phyloP scores from a whole-genome alignment of 2,888 invertebrate species.

The Anthrax anthrax region DNA sequence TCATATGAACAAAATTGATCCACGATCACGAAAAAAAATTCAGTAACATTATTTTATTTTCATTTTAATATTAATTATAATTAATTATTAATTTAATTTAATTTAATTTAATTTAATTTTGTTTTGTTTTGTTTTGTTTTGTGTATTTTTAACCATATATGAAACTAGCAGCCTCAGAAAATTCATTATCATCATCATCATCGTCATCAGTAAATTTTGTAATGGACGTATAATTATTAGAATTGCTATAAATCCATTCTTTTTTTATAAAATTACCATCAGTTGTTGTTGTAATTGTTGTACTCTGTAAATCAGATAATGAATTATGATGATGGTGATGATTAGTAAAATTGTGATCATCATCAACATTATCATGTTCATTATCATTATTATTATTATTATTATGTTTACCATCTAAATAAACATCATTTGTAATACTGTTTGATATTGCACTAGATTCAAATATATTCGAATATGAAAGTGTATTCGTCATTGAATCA shows the following conservation, averaged over 20 bases:
- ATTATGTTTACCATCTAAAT: constrained; percentile 19
- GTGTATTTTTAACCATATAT: constrained; percentile 26
- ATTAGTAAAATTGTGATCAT: no score
- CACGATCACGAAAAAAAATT: not conserved
- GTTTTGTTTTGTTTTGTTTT: not conserved
- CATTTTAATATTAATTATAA: not conserved
- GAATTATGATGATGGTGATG: not conserved
- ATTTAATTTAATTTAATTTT: not conserved
- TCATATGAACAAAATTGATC: not conserved
- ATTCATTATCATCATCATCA: constrained; percentile 31
- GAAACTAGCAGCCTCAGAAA: constrained; percentile 32
- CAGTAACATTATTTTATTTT: not conserved
- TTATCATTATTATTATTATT: constrained; percentile 17
- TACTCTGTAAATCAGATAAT: constrained; percentile 25
- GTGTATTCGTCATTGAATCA: constrained; percentile 20
- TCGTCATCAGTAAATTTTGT: constrained; percentile 27
- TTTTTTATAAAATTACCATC: constrained; percentile 33
- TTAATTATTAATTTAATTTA: not conserved
- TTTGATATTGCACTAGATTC: constrained; percentile 33
- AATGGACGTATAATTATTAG: not conserved
- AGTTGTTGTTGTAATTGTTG: constrained; percentile 18
- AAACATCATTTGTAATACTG: constrained; percentile 30
- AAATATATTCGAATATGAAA: constrained; percentile 32
- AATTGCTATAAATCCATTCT: constrained; percentile 30
- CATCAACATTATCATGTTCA: constrained; percentile 21